These are phyloP conservation scores for Rhineura floridana DNA, from an alignment of 2,113 vertebrate species.

Conservation along the genomic window DNA sequence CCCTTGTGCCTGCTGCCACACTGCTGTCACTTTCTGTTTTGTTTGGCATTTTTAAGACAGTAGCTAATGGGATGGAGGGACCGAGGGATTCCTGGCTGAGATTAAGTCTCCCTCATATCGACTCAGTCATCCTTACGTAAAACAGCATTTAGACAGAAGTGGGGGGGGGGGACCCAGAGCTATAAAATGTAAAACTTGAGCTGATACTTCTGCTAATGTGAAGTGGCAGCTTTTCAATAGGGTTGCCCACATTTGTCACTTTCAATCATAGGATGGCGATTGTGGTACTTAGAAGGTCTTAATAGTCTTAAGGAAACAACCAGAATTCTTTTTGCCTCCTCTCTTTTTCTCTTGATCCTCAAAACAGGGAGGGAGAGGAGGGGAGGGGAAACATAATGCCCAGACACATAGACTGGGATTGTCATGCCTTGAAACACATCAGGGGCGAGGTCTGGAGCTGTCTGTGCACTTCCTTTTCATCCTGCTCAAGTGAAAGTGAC, in stretches of 20 bases:
- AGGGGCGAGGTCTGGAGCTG: conserved; percentile 33
- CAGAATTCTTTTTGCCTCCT: conserved; percentile 37
- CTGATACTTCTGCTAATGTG: conserved; percentile 72
- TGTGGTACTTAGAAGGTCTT: conserved; percentile 76
- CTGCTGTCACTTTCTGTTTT: conserved; percentile 72
- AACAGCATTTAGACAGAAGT: conserved; percentile 43
- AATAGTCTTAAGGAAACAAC: conserved; percentile 79
- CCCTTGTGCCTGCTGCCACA: conserved; percentile 54
- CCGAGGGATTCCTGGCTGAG: conserved; percentile 63
- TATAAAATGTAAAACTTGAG: conserved; percentile 69
- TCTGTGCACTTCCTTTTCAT: conserved; percentile 29
- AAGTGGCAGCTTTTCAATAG: conserved; percentile 80
- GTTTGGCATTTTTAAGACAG: conserved; percentile 61
- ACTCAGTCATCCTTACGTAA: conserved; percentile 60
- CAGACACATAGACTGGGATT: conserved; percentile 54
- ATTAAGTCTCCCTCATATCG: neutral
- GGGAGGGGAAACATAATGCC: conserved; percentile 35
- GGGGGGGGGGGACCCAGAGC: conserved; percentile 46
- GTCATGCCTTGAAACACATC: conserved; percentile 68
- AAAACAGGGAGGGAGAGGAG: conserved; percentile 10
- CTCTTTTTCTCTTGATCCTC: conserved; percentile 6
- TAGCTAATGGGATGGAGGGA: conserved; percentile 75
- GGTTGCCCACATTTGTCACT: conserved; percentile 77
- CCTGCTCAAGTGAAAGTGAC: conserved; percentile 61
- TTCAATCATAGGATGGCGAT: conserved; percentile 75